A percentile compares a stretch with the other conserved stretches of the same genome.
These are phyloP conservation scores for Eupithecia exiguata DNA, from an alignment of 2,888 invertebrate genomes.

Conservation along the genomic window DNA sequence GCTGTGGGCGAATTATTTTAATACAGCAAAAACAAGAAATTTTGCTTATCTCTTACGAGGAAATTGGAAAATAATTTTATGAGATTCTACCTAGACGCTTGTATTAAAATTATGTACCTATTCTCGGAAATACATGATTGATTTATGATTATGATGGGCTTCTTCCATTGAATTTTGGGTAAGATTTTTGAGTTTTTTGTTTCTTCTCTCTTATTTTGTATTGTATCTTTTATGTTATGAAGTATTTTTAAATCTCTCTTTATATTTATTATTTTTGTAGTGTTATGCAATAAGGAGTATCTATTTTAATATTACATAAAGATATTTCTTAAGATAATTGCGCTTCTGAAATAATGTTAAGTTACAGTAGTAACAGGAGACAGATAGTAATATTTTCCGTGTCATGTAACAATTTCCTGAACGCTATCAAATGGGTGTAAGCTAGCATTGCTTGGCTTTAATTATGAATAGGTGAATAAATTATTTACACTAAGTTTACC, in stretches of 20 bases:
- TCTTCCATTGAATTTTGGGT: neutral
- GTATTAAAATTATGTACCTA: neutral
- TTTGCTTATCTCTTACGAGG: neutral
- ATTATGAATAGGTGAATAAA: neutral
- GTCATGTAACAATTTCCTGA: constrained; percentile 26
- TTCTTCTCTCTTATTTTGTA: no score
- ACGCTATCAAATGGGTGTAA: constrained; percentile 16
- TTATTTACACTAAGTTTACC: neutral
- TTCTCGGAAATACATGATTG: no score
- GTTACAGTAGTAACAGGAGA: constrained; percentile 45
- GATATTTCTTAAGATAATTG: neutral
- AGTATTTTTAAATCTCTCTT: neutral
- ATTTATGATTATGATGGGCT: neutral
- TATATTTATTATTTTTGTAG: neutral
- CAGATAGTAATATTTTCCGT: constrained; percentile 34
- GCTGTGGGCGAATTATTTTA: constrained; percentile 7
- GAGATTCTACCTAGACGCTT: neutral
- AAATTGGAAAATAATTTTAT: neutral
- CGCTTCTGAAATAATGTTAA: constrained; percentile 24
- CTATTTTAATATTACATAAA: neutral
- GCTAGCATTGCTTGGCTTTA: constrained; percentile 8
- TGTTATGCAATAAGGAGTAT: neutral
- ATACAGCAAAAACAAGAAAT: constrained; percentile 3
- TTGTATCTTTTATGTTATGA: neutral
- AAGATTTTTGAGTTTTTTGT: neutral